Percentiles rank a stretch among this genome's conserved stretches.
Evolutionary conservation across 2,888 invertebrate species (phyloP).

Genomic region (Blastobasis lacticolella): DNA sequence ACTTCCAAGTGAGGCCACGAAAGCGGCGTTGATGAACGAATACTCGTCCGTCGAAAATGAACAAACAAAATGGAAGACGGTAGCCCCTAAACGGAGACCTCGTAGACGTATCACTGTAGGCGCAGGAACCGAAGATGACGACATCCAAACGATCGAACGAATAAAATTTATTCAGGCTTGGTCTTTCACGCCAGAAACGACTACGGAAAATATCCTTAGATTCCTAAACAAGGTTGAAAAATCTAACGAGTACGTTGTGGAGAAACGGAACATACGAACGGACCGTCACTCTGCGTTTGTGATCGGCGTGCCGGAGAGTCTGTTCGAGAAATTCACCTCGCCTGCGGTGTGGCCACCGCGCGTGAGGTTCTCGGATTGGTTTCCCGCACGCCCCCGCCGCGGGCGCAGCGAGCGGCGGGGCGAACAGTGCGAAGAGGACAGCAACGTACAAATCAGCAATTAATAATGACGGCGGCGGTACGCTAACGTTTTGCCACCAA

Average conservation of each 20-base stretch:
- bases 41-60: background rate
- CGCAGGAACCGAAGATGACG: background rate
- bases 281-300: background rate
- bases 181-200: background rate
- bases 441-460: background rate
- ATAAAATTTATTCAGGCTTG: too few species aligned
- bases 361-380: background rate
- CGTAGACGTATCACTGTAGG: background rate
- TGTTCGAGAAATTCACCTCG: background rate
- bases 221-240: background rate
- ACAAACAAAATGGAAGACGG: background rate
- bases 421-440: background rate
- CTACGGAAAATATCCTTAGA: background rate
- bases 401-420: background rate
- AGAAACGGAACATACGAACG: background rate
- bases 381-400: background rate
- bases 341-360: background rate
- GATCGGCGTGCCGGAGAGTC: background rate
- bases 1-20: background rate
- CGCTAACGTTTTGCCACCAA: background rate
- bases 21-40: background rate
- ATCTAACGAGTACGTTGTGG: background rate
- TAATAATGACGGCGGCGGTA: background rate
- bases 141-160: background rate
- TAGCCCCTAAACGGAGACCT: background rate